phyloP scores from a whole-genome alignment of 1,140 invertebrate species.

The Rhyzopertha dominica region DNA sequence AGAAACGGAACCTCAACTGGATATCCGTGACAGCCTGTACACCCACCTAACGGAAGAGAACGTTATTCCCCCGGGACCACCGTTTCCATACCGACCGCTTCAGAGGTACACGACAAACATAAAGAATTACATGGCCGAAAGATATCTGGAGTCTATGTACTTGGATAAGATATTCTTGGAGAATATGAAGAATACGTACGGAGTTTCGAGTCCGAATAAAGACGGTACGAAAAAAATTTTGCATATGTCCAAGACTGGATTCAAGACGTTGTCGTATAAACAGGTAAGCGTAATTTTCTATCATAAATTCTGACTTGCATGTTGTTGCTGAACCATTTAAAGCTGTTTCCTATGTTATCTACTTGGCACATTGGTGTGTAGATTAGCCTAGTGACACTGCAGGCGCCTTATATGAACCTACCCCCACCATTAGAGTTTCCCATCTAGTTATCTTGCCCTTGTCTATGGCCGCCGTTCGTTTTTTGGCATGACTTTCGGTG shows the following conservation, averaged over 20 bases:
- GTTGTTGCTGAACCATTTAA: not conserved
- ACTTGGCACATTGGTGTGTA: too few relatives aligned
- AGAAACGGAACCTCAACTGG: too few relatives aligned
- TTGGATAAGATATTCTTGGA: constrained; percentile 52
- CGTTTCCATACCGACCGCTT: constrained; percentile 41
- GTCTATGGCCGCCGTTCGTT: too few relatives aligned
- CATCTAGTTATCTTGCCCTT: too few relatives aligned
- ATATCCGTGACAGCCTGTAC: constrained; percentile 43
- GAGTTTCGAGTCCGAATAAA: constrained; percentile 49
- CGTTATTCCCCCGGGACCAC: constrained; percentile 28
- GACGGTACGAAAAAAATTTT: constrained; percentile 46
- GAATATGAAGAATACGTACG: constrained; percentile 43
- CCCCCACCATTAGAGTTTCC: too few relatives aligned
- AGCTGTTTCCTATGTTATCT: too few relatives aligned
- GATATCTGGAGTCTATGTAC: constrained; percentile 52
- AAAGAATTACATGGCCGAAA: constrained; percentile 49
- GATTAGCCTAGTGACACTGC: too few relatives aligned
- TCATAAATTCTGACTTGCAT: not conserved
- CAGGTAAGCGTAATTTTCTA: constrained; percentile 13
- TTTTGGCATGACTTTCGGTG: too few relatives aligned
- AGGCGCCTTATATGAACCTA: too few relatives aligned
- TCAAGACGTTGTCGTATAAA: constrained; percentile 47
- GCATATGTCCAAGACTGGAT: constrained; percentile 44
- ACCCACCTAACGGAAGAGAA: constrained; percentile 38
- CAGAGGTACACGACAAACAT: constrained; percentile 47